Base-by-base conservation (phyloP, 2,113 vertebrate species). In the Garra rufa region DNA sequence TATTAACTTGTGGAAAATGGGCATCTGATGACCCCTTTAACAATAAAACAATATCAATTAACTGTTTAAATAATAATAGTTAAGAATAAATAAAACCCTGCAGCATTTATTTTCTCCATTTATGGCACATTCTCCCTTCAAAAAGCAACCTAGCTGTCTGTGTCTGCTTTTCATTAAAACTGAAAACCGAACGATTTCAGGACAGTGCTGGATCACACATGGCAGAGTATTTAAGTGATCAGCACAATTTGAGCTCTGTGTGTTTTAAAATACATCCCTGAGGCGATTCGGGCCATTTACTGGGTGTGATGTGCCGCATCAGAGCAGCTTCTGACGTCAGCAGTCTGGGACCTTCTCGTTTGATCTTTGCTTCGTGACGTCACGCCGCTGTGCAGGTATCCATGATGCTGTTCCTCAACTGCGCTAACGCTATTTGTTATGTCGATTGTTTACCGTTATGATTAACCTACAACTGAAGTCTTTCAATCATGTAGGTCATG, bases 401-500 rank as follows among this genome's bases (percentile, higher is more conserved):
- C 55, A 26, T 13, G 52, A 71, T 79, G 55, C 67, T 21, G 76
- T 44, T 1, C 55, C 38, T 57, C 19, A n/a, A 9, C 21, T 61
- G 55, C 70, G 46, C 13, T 26, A 73, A 44, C 14, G 48, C 26
- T 76, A 50, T 50, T 46, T 28, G 7, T 46, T n/a, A 28, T 43
- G 21, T 67, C 46, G 13, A 11, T 21, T 73, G 11, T 44, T 50
- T 46, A 21, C 1, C 9, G 11, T 10, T 11, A 10, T 10, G 70
- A 43, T 38, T 50, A 30, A 65, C 15, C 59, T 78, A 14, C 10
- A 14, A 44, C 41, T 24, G 10, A 71, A 24, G 69, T 24, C 11
- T 24, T 73, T 43, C 11, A 28, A 69, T 52, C 84, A 89, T 83
- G 86, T 87, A 76, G 85, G 82, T 87, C 85, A 88, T 43, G 57